Conservation (phyloP, 2,797 vertebrate genomes). For the Gymnodraco acuticeps region DNA sequence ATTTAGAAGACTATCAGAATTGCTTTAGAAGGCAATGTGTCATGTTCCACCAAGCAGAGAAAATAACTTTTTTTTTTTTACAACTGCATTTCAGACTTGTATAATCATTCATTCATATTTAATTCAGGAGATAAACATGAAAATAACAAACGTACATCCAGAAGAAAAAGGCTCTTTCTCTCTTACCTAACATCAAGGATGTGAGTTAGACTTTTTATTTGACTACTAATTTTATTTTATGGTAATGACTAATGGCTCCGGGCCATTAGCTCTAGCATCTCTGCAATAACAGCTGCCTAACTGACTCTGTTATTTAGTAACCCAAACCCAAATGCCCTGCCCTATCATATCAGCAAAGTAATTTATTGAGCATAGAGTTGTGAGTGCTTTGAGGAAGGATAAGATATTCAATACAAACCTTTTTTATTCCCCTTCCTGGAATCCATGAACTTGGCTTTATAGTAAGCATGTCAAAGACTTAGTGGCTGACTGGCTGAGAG, state of each 20-base stretch:
- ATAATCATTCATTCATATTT: constrained; percentile 7
- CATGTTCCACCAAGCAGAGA: constrained; percentile 3
- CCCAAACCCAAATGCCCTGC: constrained; percentile 66
- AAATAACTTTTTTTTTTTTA: neutral
- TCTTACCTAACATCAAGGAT: constrained; percentile 22
- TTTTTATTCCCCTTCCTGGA: constrained; percentile 52
- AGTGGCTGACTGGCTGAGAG: neutral
- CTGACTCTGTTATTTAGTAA: constrained; percentile 76
- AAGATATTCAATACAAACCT: constrained; percentile 14
- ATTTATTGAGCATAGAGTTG: constrained; percentile 54
- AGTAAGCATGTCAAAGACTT: constrained; percentile 46
- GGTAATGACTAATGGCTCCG: constrained; percentile 44
- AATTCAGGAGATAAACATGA: constrained; percentile 22
- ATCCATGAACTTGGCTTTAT: constrained; percentile 19
- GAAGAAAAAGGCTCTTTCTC: constrained; percentile 9
- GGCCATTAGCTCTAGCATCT: constrained; percentile 41
- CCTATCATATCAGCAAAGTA: constrained; percentile 68
- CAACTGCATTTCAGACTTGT: neutral
- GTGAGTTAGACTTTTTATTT: constrained; percentile 32
- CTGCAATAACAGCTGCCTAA: constrained; percentile 38
- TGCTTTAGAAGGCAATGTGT: neutral
- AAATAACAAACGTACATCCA: constrained; percentile 5
- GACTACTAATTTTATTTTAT: constrained; percentile 49
- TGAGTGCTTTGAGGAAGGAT: constrained; percentile 48
- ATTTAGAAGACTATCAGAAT: constrained; percentile 7